A percentile compares a stretch with the other conserved stretches of the same genome.
These are phyloP conservation scores for Dichetophora obliterata DNA, from an alignment of 2,888 invertebrate species.

Conservation along the genomic window DNA sequence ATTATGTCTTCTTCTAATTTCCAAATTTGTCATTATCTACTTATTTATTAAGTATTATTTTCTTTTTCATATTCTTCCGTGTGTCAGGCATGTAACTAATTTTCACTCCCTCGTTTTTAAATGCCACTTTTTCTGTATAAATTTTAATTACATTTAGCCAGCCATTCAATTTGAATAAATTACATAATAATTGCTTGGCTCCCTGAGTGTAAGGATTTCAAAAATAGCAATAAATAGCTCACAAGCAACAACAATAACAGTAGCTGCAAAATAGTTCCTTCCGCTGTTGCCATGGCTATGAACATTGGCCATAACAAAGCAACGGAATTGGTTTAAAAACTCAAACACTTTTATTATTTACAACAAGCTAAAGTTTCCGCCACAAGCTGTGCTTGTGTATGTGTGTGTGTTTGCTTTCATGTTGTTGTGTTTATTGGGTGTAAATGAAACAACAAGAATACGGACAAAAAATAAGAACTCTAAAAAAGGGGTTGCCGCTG, in stretches of 20 bases:
- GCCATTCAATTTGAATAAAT: conserved; percentile 12
- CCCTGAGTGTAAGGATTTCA: neutral
- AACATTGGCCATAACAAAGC: conserved; percentile 21
- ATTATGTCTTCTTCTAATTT: too few species aligned
- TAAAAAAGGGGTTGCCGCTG: conserved; percentile 24
- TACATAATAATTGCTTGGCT: conserved; percentile 12
- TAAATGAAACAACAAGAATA: conserved; percentile 12
- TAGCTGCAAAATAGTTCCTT: conserved; percentile 23
- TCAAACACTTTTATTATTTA: conserved; percentile 19
- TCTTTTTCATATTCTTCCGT: too few species aligned
- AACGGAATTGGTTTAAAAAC: conserved; percentile 22
- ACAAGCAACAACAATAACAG: neutral
- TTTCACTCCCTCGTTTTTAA: neutral
- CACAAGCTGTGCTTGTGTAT: neutral
- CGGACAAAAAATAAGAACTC: neutral
- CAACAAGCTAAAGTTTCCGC: neutral
- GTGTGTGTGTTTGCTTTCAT: neutral
- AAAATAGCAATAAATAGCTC: neutral
- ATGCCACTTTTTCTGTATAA: neutral
- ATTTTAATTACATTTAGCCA: conserved; percentile 20
- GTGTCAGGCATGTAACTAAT: too few species aligned
- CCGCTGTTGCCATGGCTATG: conserved; percentile 20
- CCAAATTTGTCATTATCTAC: too few species aligned
- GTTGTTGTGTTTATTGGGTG: conserved; percentile 8
- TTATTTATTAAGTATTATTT: too few species aligned